phyloP scores from a whole-genome alignment of 2,888 invertebrate genomes.

The Nasonia oneida region DNA sequence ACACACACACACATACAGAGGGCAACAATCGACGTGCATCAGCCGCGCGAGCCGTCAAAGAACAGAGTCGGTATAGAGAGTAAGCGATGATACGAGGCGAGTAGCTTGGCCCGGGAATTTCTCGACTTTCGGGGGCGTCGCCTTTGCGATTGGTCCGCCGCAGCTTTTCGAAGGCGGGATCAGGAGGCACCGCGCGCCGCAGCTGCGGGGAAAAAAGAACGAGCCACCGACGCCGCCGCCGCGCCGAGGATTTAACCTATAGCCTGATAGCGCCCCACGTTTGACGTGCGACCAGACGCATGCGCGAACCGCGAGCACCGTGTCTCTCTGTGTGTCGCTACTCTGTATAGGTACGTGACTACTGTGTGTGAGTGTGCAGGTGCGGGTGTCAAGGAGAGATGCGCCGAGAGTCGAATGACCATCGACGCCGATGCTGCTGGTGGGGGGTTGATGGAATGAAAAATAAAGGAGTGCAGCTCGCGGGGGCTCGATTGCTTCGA shows the following conservation, averaged over 20 bases:
- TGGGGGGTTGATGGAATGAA: neutral
- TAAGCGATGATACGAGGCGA: neutral
- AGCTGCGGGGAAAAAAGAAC: constrained; percentile 25
- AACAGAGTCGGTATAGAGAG: neutral
- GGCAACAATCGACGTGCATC: neutral
- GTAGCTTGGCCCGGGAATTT: constrained; percentile 56
- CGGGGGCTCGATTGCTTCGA: neutral
- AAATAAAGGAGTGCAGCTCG: neutral
- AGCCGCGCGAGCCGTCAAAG: constrained; percentile 5
- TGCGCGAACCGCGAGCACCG: constrained; percentile 30
- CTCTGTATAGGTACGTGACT: too few species aligned
- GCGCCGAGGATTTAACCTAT: constrained; percentile 78
- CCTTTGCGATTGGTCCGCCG: constrained; percentile 75
- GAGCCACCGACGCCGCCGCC: neutral
- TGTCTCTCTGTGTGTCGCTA: too few species aligned
- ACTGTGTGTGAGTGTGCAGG: neutral
- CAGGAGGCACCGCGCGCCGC: constrained; percentile 74
- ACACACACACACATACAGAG: too few species aligned
- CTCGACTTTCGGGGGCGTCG: constrained; percentile 66
- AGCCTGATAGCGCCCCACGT: constrained; percentile 73
- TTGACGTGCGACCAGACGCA: constrained; percentile 69
- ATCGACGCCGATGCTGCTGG: neutral
- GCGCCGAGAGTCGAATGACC: constrained; percentile 49
- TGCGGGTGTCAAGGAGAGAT: constrained; percentile 18
- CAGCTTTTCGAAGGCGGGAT: constrained; percentile 79